Conservation (phyloP, 37 sponge, comb jelly and placozoan species). For the Halichondria panicea region DNA sequence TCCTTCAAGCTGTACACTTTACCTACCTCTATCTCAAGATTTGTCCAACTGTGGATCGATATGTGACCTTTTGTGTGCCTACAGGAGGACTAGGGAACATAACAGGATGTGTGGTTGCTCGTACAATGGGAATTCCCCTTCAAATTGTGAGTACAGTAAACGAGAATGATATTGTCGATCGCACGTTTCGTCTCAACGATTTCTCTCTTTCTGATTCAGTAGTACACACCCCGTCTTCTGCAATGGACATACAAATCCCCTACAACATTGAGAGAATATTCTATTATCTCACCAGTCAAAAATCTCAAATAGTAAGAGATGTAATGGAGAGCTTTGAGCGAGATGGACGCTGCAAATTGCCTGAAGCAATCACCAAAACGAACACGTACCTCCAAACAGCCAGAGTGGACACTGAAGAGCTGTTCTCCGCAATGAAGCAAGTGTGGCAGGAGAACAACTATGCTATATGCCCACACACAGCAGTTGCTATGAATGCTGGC, state of each 20-base stretch:
- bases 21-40: constrained; percentile 59
- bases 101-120: constrained; percentile 36
- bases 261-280: constrained; percentile 75
- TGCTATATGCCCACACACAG: constrained; percentile 71
- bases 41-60: constrained; percentile 25
- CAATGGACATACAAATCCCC: constrained; percentile 64
- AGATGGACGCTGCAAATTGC: not conserved
- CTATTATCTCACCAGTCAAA: constrained; percentile 31
- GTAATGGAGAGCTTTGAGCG: constrained; percentile 36
- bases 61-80: constrained; percentile 58
- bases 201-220: constrained; percentile 1
- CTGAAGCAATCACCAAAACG: not conserved
- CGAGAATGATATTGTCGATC: constrained; percentile 56
- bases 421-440: constrained; percentile 30
- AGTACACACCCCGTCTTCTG: constrained; percentile 41
- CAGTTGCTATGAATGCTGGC: constrained; percentile 34
- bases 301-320: not conserved
- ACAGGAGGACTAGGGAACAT: constrained; percentile 67
- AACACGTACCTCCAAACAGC: constrained; percentile 6
- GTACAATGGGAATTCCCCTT: constrained; percentile 59
- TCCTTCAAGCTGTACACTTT: constrained; percentile 60
- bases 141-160: constrained; percentile 55
- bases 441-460: constrained; percentile 37
- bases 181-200: constrained; percentile 7
- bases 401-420: constrained; percentile 14